Percentiles rank a stretch among this genome's conserved stretches.
phyloP scores from a whole-genome alignment of 2,888 invertebrate species.

The Notodonta ziczac region DNA sequence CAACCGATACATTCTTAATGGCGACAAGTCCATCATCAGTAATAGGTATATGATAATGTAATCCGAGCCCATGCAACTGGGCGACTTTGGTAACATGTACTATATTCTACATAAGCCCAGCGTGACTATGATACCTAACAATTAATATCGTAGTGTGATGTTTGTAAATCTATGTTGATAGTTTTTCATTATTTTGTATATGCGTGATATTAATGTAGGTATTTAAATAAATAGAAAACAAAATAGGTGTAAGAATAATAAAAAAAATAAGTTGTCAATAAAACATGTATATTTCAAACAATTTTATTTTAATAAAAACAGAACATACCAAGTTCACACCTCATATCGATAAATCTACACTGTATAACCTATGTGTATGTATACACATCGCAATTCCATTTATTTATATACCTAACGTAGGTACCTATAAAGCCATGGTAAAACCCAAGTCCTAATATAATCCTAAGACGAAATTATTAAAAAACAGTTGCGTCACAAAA shows the following conservation, averaged over 20 bases:
- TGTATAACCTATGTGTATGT: constrained; percentile 42
- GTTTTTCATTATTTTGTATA: too few species aligned
- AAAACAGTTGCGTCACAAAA: constrained; percentile 15
- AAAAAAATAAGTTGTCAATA: constrained; percentile 49
- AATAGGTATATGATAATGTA: too few species aligned
- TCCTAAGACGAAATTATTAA: constrained; percentile 25
- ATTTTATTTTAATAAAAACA: constrained; percentile 73
- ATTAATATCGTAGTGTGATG: too few species aligned
- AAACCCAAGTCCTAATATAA: constrained; percentile 29
- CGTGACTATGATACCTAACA: too few species aligned
- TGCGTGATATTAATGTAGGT: too few species aligned
- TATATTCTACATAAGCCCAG: too few species aligned
- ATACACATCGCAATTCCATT: constrained; percentile 53
- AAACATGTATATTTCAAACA: constrained; percentile 66
- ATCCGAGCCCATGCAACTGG: too few species aligned
- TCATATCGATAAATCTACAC: constrained; percentile 39
- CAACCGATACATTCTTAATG: constrained; percentile 8
- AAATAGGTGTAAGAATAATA: background rate
- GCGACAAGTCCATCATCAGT: background rate
- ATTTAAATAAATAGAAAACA: constrained; percentile 5
- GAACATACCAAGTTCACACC: constrained; percentile 42
- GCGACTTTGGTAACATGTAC: too few species aligned
- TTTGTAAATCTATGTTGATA: too few species aligned
- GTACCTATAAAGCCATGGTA: constrained; percentile 11
- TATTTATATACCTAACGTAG: constrained; percentile 17